phyloP scores from a whole-genome alignment of 2,113 vertebrate species.

The Colistium nudipinnis region DNA sequence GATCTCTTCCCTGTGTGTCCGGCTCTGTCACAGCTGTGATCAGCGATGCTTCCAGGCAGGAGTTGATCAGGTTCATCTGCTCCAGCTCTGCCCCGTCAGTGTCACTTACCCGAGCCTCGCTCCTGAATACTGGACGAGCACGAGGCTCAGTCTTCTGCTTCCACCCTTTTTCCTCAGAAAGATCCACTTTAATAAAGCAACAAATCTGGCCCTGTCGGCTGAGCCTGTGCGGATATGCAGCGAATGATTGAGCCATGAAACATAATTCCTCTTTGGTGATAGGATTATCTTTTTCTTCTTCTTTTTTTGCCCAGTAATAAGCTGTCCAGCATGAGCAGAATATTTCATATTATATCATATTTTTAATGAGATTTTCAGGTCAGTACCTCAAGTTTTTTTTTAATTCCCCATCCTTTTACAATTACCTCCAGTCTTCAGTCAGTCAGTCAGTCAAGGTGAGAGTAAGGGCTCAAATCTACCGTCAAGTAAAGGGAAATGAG shows the following conservation, averaged over 20 bases:
- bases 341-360: constrained; percentile 24
- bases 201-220: constrained; percentile 3
- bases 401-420: constrained; percentile 4
- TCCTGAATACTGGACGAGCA: constrained; percentile 36
- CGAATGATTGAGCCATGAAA: constrained; percentile 36
- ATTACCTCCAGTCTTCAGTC: constrained; percentile 19
- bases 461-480: background rate
- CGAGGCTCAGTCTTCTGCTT: constrained; percentile 22
- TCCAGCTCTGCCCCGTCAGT: constrained; percentile 48
- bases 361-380: constrained; percentile 43
- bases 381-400: constrained; percentile 26
- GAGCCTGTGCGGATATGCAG: constrained; percentile 8
- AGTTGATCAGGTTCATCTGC: constrained; percentile 61
- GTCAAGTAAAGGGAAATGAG: constrained; percentile 13
- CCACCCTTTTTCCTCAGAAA: background rate
- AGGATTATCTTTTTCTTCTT: constrained; percentile 16
- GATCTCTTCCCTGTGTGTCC: constrained; percentile 15
- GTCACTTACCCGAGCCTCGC: constrained; percentile 49
- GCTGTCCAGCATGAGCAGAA: constrained; percentile 23
- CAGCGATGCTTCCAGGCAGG: constrained; percentile 33
- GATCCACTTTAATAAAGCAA: constrained; percentile 34
- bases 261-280: constrained; percentile 32
- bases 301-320: background rate
- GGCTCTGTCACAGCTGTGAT: constrained; percentile 42
- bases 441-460: constrained; percentile 23